Percentiles rank a stretch among this genome's conserved stretches.
Conservation (phyloP, 2,113 vertebrate species). For the Zosterops borbonicus region DNA sequence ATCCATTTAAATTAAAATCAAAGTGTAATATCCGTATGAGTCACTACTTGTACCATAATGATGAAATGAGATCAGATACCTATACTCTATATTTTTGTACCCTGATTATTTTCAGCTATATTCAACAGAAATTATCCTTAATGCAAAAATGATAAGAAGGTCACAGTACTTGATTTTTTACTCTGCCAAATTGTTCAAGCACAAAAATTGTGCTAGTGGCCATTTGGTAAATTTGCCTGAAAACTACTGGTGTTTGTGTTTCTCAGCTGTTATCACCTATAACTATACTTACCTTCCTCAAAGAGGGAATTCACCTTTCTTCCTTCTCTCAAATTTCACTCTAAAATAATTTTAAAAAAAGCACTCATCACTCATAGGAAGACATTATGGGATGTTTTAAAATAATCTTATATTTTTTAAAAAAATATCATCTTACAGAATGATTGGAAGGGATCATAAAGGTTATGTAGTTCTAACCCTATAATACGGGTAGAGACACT, state of each 20-base stretch:
- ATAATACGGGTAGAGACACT: neutral
- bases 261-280: neutral
- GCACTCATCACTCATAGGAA: neutral
- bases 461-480: neutral
- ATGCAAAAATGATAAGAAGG: neutral
- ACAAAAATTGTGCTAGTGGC: neutral
- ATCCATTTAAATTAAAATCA: conserved; percentile 80
- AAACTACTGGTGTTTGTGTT: neutral
- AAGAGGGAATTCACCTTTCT: neutral
- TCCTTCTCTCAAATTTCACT: neutral
- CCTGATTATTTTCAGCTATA: conserved; percentile 39
- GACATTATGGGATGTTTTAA: neutral
- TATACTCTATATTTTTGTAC: conserved; percentile 23
- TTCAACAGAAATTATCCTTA: conserved; percentile 49
- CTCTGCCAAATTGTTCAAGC: neutral
- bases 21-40: conserved; percentile 56
- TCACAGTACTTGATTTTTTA: neutral
- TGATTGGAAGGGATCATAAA: neutral
- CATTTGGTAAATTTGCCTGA: neutral
- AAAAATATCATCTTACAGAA: neutral
- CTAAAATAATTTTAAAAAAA: neutral
- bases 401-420: neutral
- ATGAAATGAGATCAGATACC: conserved; percentile 58
- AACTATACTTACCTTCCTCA: neutral
- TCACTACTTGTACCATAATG: conserved; percentile 43